phyloP scores from a whole-genome alignment of 2,797 vertebrate genomes.

The Falco peregrinus region DNA sequence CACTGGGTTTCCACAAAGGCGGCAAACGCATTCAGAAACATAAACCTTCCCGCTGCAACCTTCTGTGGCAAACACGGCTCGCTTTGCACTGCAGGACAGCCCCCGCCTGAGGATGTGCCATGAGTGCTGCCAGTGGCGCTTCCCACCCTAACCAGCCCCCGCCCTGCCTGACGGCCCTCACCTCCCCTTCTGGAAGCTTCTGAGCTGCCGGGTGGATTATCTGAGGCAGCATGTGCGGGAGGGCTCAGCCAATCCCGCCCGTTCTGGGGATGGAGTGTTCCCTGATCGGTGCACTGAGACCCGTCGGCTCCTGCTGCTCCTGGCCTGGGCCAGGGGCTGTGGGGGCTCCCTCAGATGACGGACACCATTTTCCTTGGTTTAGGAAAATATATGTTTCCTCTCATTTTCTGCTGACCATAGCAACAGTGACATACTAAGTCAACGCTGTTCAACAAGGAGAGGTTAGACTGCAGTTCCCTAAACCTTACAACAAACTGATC shows the following conservation, averaged over 20 bases:
- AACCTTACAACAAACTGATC: fast-evolving
- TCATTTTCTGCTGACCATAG: not conserved
- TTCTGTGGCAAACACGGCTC: fast-evolving
- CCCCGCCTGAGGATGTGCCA: fast-evolving
- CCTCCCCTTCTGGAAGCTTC: not conserved
- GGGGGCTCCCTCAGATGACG: not conserved
- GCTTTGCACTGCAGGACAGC: fast-evolving
- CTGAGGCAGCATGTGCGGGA: fast-evolving
- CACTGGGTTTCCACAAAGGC: not conserved
- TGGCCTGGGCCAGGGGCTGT: fast-evolving
- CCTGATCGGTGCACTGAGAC: not conserved
- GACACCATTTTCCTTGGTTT: not conserved
- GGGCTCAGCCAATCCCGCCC: not conserved
- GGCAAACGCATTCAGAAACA: fast-evolving
- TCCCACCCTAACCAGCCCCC: not conserved
- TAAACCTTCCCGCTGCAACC: not conserved
- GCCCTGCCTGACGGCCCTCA: not conserved
- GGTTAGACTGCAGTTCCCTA: not conserved
- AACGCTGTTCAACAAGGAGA: not conserved
- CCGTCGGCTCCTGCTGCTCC: fast-evolving
- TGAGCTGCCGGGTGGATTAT: not conserved
- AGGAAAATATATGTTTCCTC: not conserved
- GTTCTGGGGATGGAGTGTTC: fast-evolving
- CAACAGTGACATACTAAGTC: not conserved
- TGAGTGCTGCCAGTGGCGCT: fast-evolving